Evolutionary conservation across 2,797 vertebrate genomes (phyloP), one percentile per base, ranked within the genome.

Genomic region (Margarornis squamiger): DNA sequence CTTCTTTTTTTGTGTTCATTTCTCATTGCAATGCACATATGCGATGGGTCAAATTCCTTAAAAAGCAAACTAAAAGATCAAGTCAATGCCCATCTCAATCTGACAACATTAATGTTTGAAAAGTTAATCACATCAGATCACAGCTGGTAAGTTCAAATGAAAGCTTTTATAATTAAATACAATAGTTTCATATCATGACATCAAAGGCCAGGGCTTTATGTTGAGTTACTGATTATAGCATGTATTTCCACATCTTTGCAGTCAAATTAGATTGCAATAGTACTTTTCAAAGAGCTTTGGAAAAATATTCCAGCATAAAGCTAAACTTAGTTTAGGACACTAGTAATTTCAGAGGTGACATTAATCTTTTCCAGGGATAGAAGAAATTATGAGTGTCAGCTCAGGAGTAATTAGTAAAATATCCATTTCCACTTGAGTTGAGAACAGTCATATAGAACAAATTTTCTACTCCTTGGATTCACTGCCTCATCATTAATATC

Each of bases 241-340:
- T 62, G 79, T 80, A 71, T 86, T 74, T 77, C 89, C 65, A 76
- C 7, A 73, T 45, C 24, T 90, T 91, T 77, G 23, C 45, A 65
- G 29, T 81, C 30, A 77, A 74, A 72, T 58, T 51, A 73, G 55
- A 54, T 36, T 66, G 26, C 27, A 43, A 65, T 38, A 41, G 66
- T 74, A 70, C 39, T 85, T 95, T 85, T 91, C 39, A 82, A 90
- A 94, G 51, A 92, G 24, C 65, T 83, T 70, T 65, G 71, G 89
- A 39, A 87, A 76, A 71, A 55, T 71, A 38, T 10, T 26, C 46
- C 12, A 82, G 61, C 86, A 75, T 57, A 96, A 96, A 91, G 27
- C 39, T 79, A 19, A 72, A 78, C 15, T 65, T 51, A 76, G 27
- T 51, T 81, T 72, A 73, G 76, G 36, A 34, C 65, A 75, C 85